Conservation (phyloP, 2,888 invertebrate species). For the Drosophila imparisetae region DNA sequence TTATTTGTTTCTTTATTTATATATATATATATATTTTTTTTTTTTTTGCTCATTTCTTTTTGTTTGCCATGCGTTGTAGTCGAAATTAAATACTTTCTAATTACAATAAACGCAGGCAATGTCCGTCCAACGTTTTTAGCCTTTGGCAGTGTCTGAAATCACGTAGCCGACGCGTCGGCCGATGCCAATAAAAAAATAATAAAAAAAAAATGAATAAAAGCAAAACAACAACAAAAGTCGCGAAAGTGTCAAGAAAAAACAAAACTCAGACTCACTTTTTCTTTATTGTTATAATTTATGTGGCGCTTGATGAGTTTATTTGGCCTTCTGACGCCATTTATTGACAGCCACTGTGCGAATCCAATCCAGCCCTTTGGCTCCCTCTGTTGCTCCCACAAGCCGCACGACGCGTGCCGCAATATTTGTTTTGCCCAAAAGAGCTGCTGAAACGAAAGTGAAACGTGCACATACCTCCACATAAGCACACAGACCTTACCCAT, state of each 20-base stretch:
- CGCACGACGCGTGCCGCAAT: constrained; percentile 52
- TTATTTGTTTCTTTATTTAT: constrained; percentile 1
- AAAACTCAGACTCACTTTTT: constrained; percentile 70
- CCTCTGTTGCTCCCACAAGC: constrained; percentile 2
- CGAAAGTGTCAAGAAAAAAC: constrained; percentile 77
- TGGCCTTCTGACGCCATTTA: constrained; percentile 33
- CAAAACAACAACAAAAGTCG: constrained; percentile 44
- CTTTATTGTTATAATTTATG: constrained; percentile 70
- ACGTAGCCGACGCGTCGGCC: constrained; percentile 69
- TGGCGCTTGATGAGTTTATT: constrained; percentile 63
- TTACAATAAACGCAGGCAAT: constrained; percentile 76
- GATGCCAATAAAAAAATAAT: constrained; percentile 55
- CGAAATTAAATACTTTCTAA: constrained; percentile 82
- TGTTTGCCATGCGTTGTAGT: constrained; percentile 50
- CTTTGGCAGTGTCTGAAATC: constrained; percentile 71
- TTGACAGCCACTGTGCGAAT: constrained; percentile 42
- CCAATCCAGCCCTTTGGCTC: constrained; percentile 10
- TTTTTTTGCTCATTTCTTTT: constrained; percentile 30
- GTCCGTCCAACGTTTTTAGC: constrained; percentile 55
- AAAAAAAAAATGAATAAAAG: constrained; percentile 3
- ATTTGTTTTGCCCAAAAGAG: constrained; percentile 13
- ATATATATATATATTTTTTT: constrained; percentile 5
- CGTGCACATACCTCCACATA: constrained; percentile 63
- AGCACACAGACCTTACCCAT: constrained; percentile 12
- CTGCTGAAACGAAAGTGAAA: constrained; percentile 68